These are phyloP conservation scores for Drosophila tani DNA, from an alignment of 1,140 invertebrate species.

Conservation along the genomic window DNA sequence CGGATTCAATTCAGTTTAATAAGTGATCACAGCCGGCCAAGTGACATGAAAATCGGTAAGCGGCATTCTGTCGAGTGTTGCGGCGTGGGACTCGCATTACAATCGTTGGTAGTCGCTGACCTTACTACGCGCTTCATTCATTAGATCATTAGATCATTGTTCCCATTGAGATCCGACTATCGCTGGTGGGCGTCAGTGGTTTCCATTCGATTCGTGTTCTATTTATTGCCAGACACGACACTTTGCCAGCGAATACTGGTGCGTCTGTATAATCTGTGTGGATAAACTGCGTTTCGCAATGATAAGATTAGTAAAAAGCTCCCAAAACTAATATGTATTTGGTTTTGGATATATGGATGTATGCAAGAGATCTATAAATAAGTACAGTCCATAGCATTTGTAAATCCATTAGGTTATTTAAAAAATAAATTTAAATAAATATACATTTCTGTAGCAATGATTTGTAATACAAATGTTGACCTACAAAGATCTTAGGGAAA, in stretches of 20 bases:
- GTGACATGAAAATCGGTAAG: conserved; percentile 74
- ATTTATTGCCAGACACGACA: conserved; percentile 54
- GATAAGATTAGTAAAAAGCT: conserved; percentile 8
- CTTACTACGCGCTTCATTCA: conserved; percentile 70
- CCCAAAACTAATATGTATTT: neutral
- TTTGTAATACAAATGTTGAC: neutral
- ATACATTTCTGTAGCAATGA: neutral
- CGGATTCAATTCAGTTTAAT: conserved; percentile 21
- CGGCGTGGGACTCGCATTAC: conserved; percentile 25
- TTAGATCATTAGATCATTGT: conserved; percentile 71
- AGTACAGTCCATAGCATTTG: neutral
- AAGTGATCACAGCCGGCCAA: conserved; percentile 19
- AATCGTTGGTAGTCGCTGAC: conserved; percentile 56
- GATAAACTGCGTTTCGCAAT: conserved; percentile 38
- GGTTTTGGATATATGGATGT: too few relatives aligned
- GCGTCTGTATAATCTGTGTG: conserved; percentile 19
- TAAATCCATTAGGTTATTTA: neutral
- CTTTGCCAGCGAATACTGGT: conserved; percentile 30
- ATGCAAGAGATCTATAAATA: neutral
- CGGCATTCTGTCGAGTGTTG: conserved; percentile 24
- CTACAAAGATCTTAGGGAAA: too few relatives aligned
- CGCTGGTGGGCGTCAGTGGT: conserved; percentile 59
- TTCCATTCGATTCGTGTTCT: conserved; percentile 50
- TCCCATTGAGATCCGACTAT: conserved; percentile 58
- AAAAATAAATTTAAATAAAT: neutral